Evolutionary conservation across 1,140 invertebrate genomes (phyloP), one percentile per base, ranked within the genome.

Genomic region (Calliphora vicina): DNA sequence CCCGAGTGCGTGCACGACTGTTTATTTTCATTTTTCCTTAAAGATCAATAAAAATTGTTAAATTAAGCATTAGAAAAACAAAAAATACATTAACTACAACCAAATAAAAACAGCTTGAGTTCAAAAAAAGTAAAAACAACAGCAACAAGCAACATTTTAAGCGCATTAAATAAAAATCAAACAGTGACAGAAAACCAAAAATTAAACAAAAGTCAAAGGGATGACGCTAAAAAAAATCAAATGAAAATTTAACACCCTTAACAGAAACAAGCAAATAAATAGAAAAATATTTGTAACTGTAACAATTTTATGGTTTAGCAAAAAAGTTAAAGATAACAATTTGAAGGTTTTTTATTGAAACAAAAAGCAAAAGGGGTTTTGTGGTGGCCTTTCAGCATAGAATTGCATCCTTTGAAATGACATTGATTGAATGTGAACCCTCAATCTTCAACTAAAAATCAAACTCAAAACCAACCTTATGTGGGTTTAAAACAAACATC

Each of bases 391-490:
- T 35, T 35, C 12, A 74, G 27, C 72, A 42, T 5, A 35, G 0
- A 42, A 17, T 27, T 29, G 27, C 72, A 50, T 50, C 12, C 8
- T 50, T 50, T 50, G 45, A 50, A 50, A 35, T 20, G 27, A 74
- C 72, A 74, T 74, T 74, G 72, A 74, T 74, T 74, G 72, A 74
- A 74, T 35, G 26, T 74, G 35, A 74, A 35, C 26, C 27, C 72
- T n/a, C 8, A n/a, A n/a, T n/a, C n/a, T n/a, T n/a, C n/a, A n/a
- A n/a, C n/a, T n/a, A n/a, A n/a, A n/a, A n/a, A n/a, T n/a, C n/a
- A 17, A 74, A 74, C 35, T 2, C 35, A 35, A 17, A 35, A 74
- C 45, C 6, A 35, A n/a, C 27, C 72, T n/a, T 9, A 74, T 2
- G 72, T 2, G 72, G 35, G 26, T 74, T 35, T 74, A 35, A 74